Percentiles rank a stretch among this genome's conserved stretches.
These are phyloP conservation scores for Palaemon carinicauda DNA, from an alignment of 1,140 invertebrate species.

Conservation along the genomic window DNA sequence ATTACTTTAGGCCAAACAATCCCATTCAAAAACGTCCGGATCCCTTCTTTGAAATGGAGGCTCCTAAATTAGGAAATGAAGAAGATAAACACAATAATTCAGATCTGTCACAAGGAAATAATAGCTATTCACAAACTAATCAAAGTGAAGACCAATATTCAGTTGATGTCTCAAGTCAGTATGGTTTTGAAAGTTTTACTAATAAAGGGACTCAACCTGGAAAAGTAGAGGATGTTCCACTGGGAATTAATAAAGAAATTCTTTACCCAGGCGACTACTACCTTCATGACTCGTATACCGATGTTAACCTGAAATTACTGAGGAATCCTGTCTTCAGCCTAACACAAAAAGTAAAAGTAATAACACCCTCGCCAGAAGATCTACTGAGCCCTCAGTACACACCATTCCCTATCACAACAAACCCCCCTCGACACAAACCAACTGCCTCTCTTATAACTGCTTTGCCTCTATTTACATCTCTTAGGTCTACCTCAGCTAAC, in stretches of 20 bases:
- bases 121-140: neutral
- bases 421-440: conserved; percentile 40
- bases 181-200: neutral
- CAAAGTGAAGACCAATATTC: neutral
- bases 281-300: conserved; percentile 37
- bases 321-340: conserved; percentile 55
- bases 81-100: too few species aligned
- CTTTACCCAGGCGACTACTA: conserved; percentile 54
- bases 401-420: conserved; percentile 57
- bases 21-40: conserved; percentile 26
- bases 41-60: conserved; percentile 52
- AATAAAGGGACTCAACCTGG: neutral
- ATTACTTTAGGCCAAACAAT: neutral
- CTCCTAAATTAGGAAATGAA: conserved; percentile 27
- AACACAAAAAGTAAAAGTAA: conserved; percentile 21
- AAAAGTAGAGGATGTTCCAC: conserved; percentile 18
- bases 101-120: too few species aligned
- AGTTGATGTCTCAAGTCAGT: conserved; percentile 21
- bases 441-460: neutral
- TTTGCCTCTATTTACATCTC: neutral
- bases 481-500: neutral
- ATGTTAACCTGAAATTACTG: conserved; percentile 23
- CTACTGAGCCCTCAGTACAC: conserved; percentile 53
- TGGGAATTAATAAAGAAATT: conserved; percentile 25
- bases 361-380: conserved; percentile 21